Base-by-base conservation (phyloP, 2,113 vertebrate species). In the Microtus ochrogaster region DNA sequence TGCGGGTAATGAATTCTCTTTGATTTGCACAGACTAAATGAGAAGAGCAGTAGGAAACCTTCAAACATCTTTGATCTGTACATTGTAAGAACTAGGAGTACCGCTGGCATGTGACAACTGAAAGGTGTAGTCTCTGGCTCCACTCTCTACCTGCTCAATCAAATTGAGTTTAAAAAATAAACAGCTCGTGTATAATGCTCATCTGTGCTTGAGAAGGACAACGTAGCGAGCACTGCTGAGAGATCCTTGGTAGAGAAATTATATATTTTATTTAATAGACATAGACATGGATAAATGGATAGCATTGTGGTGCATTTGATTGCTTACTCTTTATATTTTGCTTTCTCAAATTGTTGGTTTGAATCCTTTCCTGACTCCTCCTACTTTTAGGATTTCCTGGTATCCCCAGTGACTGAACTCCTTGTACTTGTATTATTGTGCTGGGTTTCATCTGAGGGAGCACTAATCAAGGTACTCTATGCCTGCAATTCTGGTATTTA, bases 1-100 rank as follows among this genome's bases (percentile, higher is more conserved):
- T 2, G 11, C 68, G 3, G 74, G 68, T 91, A 63, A 92, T 19
- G 66, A 55, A 52, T 79, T 94, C 30, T 49, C 24, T 68, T 19
- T 68, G 33, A 93, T 96, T 87, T 89, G 13, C 85, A 5, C 70
- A 86, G n/a, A 94, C 39, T 68, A 68, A 52, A 73, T 93, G 74
- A 79, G 81, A 82, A 95, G 70, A 12, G 16, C 77, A 81, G 7
- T 84, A 83, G 36, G 79, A 91, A 87, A 22, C 4, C 9, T 84
- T 96, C 9, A 74, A 39, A 55, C n/a, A 78, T 47, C 28, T 81
- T 96, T 65, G 17, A 16, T 89, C 28, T 72, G 19, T 84, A 10
- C 66, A 26, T 90, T 95, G n/a, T 83, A 52, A 92, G 22, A 36
- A 78, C 12, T 17, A 73, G 26, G 11, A 41, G 5, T 22, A 78